A percentile compares a stretch with the other conserved stretches of the same genome.
Conservation (phyloP, 2,113 vertebrate species). For the Xerus inauris region DNA sequence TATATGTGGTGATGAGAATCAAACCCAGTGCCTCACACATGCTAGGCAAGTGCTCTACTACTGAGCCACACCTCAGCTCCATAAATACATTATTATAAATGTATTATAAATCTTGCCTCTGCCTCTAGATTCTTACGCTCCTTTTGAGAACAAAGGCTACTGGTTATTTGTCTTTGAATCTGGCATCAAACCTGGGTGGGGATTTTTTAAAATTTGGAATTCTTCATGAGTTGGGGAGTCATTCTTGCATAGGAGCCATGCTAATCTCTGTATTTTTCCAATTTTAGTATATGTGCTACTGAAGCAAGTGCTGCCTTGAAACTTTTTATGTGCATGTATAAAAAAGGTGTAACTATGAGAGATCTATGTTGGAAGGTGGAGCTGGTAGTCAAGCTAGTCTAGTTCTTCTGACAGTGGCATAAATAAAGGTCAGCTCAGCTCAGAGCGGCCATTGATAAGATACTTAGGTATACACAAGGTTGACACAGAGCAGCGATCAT, state of each 20-base stretch:
- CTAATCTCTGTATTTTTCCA: background rate
- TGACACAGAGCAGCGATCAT: background rate
- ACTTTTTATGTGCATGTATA: background rate
- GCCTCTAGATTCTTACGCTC: background rate
- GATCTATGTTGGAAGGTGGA: background rate
- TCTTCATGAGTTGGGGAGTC: background rate
- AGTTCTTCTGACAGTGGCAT: background rate
- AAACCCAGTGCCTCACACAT: too few relatives aligned
- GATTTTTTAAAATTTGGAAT: background rate
- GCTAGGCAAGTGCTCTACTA: too few relatives aligned
- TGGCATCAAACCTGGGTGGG: background rate
- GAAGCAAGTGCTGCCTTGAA: background rate
- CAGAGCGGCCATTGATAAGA: background rate
- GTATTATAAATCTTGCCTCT: too few relatives aligned
- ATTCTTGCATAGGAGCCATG: background rate
- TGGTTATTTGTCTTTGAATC: background rate
- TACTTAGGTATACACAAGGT: background rate
- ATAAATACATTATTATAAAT: too few relatives aligned
- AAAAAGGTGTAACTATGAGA: background rate
- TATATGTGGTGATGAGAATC: too few relatives aligned
- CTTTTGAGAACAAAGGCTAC: background rate
- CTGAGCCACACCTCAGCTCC: too few relatives aligned
- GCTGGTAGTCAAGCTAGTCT: background rate
- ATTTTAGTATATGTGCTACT: background rate
- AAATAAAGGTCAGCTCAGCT: constrained; percentile 7